Conservation (phyloP, 2,797 vertebrate genomes). For the Macroramphosus scolopax region DNA sequence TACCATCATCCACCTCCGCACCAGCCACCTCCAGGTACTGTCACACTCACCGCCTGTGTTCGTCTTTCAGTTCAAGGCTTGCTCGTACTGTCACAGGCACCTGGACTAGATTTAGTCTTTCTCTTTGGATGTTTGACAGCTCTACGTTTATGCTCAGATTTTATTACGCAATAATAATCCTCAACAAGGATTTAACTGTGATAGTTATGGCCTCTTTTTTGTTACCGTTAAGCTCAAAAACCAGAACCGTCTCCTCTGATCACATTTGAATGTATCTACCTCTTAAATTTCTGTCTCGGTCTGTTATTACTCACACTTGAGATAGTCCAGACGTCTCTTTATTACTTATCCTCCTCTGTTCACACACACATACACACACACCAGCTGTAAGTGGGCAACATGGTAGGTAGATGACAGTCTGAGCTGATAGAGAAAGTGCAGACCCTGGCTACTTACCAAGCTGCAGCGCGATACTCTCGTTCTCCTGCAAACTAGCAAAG, state of each 20-base stretch:
- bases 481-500: conserved; percentile 23
- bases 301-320: conserved; percentile 55
- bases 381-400: conserved; percentile 32
- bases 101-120: conserved; percentile 28
- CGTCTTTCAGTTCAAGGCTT: conserved; percentile 2
- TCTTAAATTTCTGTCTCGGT: conserved; percentile 27
- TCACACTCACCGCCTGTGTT: neutral
- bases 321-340: conserved; percentile 37
- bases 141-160: conserved; percentile 19
- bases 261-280: conserved; percentile 48
- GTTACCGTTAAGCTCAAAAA: conserved; percentile 5
- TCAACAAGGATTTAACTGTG: too few species aligned
- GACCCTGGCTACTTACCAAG: conserved; percentile 25
- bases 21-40: conserved; percentile 58
- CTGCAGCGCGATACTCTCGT: conserved; percentile 30
- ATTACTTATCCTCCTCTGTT: conserved; percentile 16
- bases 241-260: conserved; percentile 14
- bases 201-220: neutral
- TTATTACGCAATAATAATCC: conserved; percentile 34
- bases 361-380: conserved; percentile 14
- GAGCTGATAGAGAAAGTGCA: conserved; percentile 37
- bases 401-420: conserved; percentile 27
- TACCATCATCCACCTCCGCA: conserved; percentile 46
- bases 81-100: conserved; percentile 3
- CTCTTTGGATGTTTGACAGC: conserved; percentile 38